Base-by-base conservation (phyloP, 1,140 invertebrate genomes). In the Trichomalopsis sarcophagae region DNA sequence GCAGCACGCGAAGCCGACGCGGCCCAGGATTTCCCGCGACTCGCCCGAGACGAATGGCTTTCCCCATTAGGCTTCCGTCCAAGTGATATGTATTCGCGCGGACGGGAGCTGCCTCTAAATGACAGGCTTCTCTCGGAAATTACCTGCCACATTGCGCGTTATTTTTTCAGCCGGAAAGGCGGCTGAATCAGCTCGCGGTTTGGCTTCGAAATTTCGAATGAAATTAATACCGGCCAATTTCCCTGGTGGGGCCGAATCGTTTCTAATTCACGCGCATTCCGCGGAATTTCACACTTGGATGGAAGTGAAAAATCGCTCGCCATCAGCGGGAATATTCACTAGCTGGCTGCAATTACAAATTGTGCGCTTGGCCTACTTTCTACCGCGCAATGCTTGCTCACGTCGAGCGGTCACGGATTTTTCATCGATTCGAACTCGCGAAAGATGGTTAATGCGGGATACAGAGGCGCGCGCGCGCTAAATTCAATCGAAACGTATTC, bases 41-140 rank as follows among this genome's bases (percentile, higher is more conserved):
- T 23, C 13, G 27, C 27, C 27, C 13, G 66, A 82, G 81, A 82
- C 73, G 81, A 82, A 82, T 82, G 73, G 73, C 30, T 66, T 44
- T 82, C 30, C 14, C 81, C 81, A 82, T 82, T 82, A 82, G 73
- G 50, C 81, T 82, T 76, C 73, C 81, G 73, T 75, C 73, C 81
- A 82, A 73, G 75, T 82, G 81, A 82, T 76, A 66, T 76, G 50
- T 75, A 75, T 2, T 10, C 36, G 17, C 14, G 33, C 73, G 36
- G 21, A 75, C 36, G 6, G 17, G 69, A 71, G 13, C 27, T 13
- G 69, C 69, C 30, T 71, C 73, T 21, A n/a, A 40, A 75, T 30
- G 73, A 75, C 73, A 44, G 55, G 14, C 21, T 17, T 62, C 71
- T 17, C 73, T 75, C 73, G 7, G 73, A 75, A 75, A 75, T 75